Evolutionary conservation across 2,888 invertebrate genomes (phyloP).

Genomic region (Orthonevra nobilis): DNA sequence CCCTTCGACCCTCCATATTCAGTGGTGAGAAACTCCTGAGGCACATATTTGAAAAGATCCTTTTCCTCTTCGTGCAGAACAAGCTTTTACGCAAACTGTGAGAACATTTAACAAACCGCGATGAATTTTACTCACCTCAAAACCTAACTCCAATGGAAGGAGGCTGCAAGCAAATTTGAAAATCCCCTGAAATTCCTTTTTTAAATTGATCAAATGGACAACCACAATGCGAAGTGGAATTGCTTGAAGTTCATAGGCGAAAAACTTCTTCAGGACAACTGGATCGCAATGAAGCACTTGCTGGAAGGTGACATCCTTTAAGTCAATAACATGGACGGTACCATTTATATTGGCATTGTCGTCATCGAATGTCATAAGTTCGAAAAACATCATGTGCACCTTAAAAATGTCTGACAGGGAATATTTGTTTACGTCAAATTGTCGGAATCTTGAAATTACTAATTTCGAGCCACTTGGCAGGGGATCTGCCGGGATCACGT

Average conservation of each 20-base stretch:
- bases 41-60: constrained; percentile 74
- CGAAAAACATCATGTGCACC: background rate
- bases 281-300: constrained; percentile 75
- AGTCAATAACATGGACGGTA: constrained; percentile 73
- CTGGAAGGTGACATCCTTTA: constrained; percentile 74
- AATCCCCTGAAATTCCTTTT: constrained; percentile 72
- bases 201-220: constrained; percentile 76
- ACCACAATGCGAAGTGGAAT: constrained; percentile 74
- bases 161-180: constrained; percentile 74
- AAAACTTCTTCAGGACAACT: constrained; percentile 73
- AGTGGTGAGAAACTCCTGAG: constrained; percentile 74
- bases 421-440: no score
- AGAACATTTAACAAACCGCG: background rate
- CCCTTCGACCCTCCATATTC: constrained; percentile 76
- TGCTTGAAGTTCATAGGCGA: constrained; percentile 73
- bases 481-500: no score
- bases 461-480: no score
- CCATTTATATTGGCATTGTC: constrained; percentile 74
- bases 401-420: no score
- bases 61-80: constrained; percentile 75
- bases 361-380: constrained; percentile 66
- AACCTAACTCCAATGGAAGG: constrained; percentile 73
- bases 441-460: no score
- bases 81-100: constrained; percentile 72
- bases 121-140: constrained; percentile 75